Percentiles rank a stretch among this genome's conserved stretches.
Conservation (phyloP, 2,888 invertebrate genomes). For the Apamea sordens region DNA sequence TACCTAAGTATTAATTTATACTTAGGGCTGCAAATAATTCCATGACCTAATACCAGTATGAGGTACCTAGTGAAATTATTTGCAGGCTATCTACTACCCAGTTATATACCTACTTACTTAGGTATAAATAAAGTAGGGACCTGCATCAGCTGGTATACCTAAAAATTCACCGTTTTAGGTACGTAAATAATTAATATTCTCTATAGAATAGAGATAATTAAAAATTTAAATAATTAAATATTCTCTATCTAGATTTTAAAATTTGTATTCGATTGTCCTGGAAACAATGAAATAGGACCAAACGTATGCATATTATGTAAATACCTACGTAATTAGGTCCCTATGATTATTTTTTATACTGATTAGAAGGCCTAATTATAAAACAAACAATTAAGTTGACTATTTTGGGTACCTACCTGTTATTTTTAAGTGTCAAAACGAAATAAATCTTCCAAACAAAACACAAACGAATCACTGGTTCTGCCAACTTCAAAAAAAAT, state of each 20-base stretch:
- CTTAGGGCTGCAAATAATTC: too few relatives aligned
- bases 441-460: not conserved
- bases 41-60: too few relatives aligned
- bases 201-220: too few relatives aligned
- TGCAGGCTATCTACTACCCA: not conserved
- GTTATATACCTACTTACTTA: not conserved
- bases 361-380: rapidly evolving
- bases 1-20: too few relatives aligned
- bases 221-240: too few relatives aligned
- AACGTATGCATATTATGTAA: slow-evolving; percentile 11
- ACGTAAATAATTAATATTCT: too few relatives aligned
- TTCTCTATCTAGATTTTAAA: too few relatives aligned
- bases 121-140: not conserved
- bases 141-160: not conserved
- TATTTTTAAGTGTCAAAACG: not conserved
- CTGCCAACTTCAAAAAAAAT: slow-evolving; percentile 53
- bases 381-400: not conserved
- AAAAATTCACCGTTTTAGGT: not conserved
- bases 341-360: not conserved
- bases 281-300: not conserved
- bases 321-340: not conserved
- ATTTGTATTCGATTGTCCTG: not conserved
- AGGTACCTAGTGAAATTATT: not conserved
- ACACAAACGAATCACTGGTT: slow-evolving; percentile 12
- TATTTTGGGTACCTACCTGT: slow-evolving; percentile 11